These are phyloP conservation scores for Synergus itoensis DNA, from an alignment of 2,888 invertebrate genomes.

Conservation along the genomic window DNA sequence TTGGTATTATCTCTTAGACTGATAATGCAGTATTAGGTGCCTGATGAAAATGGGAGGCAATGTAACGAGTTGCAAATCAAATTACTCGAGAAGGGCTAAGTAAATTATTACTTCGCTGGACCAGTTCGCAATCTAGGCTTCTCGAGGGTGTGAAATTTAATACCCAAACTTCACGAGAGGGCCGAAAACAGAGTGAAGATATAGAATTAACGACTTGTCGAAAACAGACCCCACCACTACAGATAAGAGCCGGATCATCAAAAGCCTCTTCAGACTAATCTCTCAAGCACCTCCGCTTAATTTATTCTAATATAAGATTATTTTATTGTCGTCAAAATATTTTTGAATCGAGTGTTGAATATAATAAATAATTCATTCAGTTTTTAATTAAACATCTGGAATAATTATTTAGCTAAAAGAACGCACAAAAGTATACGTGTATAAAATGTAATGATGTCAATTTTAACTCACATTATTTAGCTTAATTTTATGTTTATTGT, in stretches of 20 bases:
- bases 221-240: neutral
- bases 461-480: conserved; percentile 91
- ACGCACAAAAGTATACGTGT: no score
- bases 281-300: neutral
- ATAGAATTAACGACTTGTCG: neutral
- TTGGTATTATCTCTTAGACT: neutral
- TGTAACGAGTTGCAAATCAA: conserved; percentile 52
- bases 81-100: conserved; percentile 58
- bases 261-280: neutral
- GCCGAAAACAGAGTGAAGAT: neutral
- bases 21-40: conserved; percentile 15
- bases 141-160: conserved; percentile 53
- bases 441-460: neutral
- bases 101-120: conserved; percentile 62
- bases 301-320: neutral
- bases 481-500: conserved; percentile 96
- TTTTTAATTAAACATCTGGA: neutral
- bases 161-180: conserved; percentile 43
- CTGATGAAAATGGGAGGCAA: conserved; percentile 37
- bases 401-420: no score
- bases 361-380: neutral
- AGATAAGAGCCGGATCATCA: neutral
- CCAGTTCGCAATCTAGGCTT: conserved; percentile 45
- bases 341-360: neutral
- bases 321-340: neutral